Evolutionary conservation across 2,797 vertebrate genomes (phyloP), one percentile per base, ranked within the genome.

Genomic region (Ceyx erithaca): DNA sequence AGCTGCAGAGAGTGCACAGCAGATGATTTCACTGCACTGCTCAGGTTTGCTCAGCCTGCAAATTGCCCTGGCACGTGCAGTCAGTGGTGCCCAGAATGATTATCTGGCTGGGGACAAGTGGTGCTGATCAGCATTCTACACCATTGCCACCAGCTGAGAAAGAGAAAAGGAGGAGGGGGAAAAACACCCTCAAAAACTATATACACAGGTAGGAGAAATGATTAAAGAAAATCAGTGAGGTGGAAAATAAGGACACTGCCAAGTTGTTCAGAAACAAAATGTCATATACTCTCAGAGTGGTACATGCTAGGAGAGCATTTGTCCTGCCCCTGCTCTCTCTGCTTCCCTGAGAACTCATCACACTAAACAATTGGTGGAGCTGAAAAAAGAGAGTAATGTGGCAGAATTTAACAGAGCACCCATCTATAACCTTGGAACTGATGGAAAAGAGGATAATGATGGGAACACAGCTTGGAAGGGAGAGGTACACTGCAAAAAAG

Each of bases 181-280:
- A 12, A 18, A 43, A 6, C 35, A 3, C 0, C 9, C 7, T 69
- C 33, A 67, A 85, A 90, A 90, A 40, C 19, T n/a, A 68, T 57
- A 62, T 57, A 37, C 14, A 26, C 9, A 67, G 93, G 52, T 78
- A 89, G 40, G 23, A 69, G 52, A 91, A 85, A 6, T 91, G 71
- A 93, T 88, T 93, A 94, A 92, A 95, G 76, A 71, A 89, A 63
- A 90, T 48, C 82, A 92, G 54, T 73, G 90, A 96, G 25, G 91
- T 84, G 80, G 90, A 97, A 97, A 96, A 97, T 94, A 92, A 95
- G 83, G 52, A 78, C 40, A 46, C 41, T 31, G 35, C 14, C 72
- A 87, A 79, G 52, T 71, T 87, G 33, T 92, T 93, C 77, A 93
- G 90, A 85, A 80, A 71, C 33, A 80, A 79, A 88, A 72, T 94